phyloP scores from a whole-genome alignment of 2,113 vertebrate genomes.

The Talpa occidentalis region DNA sequence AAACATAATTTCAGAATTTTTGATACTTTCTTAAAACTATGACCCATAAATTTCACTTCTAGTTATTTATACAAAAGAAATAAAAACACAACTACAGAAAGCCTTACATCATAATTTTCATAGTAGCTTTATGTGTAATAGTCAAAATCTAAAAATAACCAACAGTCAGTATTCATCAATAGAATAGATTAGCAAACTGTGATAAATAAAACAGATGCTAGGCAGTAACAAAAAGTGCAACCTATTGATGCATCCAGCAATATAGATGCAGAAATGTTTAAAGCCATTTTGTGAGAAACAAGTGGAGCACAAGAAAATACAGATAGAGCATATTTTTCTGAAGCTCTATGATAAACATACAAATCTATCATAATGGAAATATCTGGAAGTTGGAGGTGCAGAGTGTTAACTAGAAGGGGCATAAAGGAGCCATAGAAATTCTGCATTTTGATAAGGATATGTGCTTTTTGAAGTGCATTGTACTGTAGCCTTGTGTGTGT shows the following conservation, averaged over 20 bases:
- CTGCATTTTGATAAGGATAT: neutral
- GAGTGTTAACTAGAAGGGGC: neutral
- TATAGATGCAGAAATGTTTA: neutral
- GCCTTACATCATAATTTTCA: neutral
- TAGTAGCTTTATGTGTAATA: neutral
- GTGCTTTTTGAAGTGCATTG: neutral
- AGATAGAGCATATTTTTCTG: neutral
- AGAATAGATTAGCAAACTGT: neutral
- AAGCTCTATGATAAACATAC: neutral
- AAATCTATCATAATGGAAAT: neutral
- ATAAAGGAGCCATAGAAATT: neutral
- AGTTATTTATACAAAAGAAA: constrained; percentile 4
- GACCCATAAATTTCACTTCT: neutral
- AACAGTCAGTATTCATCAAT: neutral
- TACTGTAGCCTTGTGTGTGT: neutral
- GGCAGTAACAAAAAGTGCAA: neutral
- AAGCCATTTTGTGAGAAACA: neutral
- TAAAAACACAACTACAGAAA: neutral
- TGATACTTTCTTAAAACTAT: neutral
- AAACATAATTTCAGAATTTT: neutral
- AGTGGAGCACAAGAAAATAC: neutral
- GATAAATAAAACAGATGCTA: neutral
- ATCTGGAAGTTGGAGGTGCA: neutral
- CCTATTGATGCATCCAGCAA: neutral
- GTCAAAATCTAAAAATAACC: neutral